phyloP scores from a whole-genome alignment of 92 coral and sea anemone species.

The Ricordea florida region DNA sequence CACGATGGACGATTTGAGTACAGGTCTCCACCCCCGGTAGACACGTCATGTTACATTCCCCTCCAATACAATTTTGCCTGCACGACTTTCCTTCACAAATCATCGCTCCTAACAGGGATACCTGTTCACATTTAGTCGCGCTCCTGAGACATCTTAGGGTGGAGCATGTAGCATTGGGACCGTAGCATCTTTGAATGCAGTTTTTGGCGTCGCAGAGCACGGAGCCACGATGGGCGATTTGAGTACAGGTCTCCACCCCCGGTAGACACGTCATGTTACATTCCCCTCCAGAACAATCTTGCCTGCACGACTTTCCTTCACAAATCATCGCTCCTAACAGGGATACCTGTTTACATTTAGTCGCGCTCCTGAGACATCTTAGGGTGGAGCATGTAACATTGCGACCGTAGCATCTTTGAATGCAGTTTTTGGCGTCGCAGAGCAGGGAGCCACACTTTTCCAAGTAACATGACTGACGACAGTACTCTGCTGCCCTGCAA shows the following conservation, averaged over 20 bases:
- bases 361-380: background rate
- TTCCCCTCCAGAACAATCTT: constrained; percentile 12
- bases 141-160: no score
- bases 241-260: background rate
- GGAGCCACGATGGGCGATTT: no score
- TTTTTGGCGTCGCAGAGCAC: no score
- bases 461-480: background rate
- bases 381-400: background rate
- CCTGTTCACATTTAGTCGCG: no score
- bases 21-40: no score
- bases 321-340: background rate
- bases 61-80: no score
- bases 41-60: no score
- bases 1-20: no score
- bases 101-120: no score
- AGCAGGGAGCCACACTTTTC: background rate
- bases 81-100: no score
- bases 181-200: no score
- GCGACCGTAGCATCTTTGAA: background rate
- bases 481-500: background rate
- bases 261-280: constrained; percentile 23
- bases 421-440: background rate
- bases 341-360: background rate
- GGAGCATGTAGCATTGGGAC: no score
- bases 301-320: background rate